These are phyloP conservation scores for Stichodactyla mertensii DNA, from an alignment of 64 coral and sea anemone species.

Conservation along the genomic window DNA sequence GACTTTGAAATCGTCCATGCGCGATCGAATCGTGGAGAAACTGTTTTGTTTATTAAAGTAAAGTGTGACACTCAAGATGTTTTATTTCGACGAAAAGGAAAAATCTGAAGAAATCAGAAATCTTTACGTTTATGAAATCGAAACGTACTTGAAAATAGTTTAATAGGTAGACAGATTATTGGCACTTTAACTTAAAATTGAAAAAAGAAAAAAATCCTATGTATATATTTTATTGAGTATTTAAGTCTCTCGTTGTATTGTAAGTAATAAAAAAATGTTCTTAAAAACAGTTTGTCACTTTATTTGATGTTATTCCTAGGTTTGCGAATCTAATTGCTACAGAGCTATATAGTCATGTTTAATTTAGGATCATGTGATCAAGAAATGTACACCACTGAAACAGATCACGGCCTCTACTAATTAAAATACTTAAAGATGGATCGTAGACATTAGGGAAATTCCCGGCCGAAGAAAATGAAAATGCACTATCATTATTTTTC, in stretches of 20 bases:
- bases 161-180: too few relatives aligned
- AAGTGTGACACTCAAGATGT: too few relatives aligned
- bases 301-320: neutral
- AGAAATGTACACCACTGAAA: neutral
- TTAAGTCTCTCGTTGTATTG: neutral
- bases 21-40: too few relatives aligned
- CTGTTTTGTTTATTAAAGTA: too few relatives aligned
- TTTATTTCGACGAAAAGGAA: too few relatives aligned
- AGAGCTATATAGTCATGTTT: neutral
- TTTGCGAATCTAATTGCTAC: neutral
- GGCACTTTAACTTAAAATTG: neutral
- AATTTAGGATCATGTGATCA: slow-evolving; percentile 10
- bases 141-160: too few relatives aligned
- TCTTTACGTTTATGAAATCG: too few relatives aligned
- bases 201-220: too few relatives aligned
- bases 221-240: neutral
- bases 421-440: neutral
- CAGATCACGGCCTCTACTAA: too few relatives aligned
- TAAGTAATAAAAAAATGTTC: neutral
- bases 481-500: neutral
- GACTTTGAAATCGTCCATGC: too few relatives aligned
- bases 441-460: neutral
- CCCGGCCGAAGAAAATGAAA: neutral
- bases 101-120: too few relatives aligned
- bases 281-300: neutral